These are phyloP conservation scores for Bufo gargarizans DNA, from an alignment of 2,113 vertebrate genomes.

Conservation along the genomic window DNA sequence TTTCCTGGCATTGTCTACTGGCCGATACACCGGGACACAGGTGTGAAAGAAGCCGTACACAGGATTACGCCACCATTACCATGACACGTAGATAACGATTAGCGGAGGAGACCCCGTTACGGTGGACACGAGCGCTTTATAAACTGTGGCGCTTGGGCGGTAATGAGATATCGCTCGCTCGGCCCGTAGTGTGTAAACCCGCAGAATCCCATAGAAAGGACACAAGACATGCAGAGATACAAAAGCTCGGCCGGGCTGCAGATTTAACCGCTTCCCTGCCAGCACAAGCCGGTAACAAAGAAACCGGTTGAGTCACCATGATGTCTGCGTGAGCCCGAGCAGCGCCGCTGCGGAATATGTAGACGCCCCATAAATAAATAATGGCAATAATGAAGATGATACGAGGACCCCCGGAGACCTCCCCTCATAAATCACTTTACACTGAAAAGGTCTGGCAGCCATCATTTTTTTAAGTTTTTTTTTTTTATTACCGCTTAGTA, in stretches of 20 bases:
- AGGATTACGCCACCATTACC: too few relatives aligned
- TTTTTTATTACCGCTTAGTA: not conserved
- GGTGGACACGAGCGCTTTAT: too few relatives aligned
- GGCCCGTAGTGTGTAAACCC: not conserved
- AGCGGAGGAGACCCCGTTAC: too few relatives aligned
- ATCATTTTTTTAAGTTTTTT: not conserved
- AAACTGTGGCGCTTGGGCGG: too few relatives aligned
- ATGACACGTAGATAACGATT: too few relatives aligned
- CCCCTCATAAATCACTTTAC: slow-evolving; percentile 7
- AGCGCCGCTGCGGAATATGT: not conserved
- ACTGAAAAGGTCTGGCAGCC: not conserved
- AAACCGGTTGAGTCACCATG: slow-evolving; percentile 19
- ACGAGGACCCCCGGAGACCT: slow-evolving; percentile 5
- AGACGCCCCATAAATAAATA: slow-evolving; percentile 12
- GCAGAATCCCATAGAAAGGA: not conserved
- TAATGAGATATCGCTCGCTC: too few relatives aligned
- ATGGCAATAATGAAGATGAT: slow-evolving; percentile 5
- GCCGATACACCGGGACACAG: too few relatives aligned
- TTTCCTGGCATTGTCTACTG: too few relatives aligned
- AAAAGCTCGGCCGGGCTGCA: slow-evolving; percentile 30
- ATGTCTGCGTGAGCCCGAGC: not conserved
- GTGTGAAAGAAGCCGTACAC: too few relatives aligned
- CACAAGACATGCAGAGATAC: not conserved
- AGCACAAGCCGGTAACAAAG: not conserved
- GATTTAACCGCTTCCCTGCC: not conserved